phyloP scores from a whole-genome alignment of 2,113 vertebrate species.

The Megaceryle torquata region DNA sequence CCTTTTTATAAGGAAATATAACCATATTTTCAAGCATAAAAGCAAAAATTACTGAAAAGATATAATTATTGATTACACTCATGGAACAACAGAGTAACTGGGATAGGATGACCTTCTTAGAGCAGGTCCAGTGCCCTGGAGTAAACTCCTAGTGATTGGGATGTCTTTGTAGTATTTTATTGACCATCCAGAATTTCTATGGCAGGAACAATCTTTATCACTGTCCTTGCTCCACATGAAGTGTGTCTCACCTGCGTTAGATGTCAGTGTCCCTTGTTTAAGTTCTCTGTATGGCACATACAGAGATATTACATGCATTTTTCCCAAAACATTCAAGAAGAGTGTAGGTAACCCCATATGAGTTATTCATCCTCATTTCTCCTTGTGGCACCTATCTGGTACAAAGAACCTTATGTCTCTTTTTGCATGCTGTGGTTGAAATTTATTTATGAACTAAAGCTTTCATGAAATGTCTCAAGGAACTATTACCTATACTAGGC shows the following conservation, averaged over 20 bases:
- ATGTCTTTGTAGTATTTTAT: neutral
- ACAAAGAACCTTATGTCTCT: neutral
- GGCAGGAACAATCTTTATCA: neutral
- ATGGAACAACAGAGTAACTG: neutral
- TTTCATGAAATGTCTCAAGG: neutral
- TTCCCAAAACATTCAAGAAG: neutral
- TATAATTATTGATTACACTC: neutral
- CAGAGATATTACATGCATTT: neutral
- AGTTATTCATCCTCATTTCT: neutral
- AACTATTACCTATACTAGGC: neutral
- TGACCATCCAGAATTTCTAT: neutral
- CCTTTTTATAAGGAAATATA: neutral
- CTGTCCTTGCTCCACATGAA: neutral
- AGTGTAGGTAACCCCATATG: no score
- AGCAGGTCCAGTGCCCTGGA: neutral
- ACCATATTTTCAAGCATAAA: neutral
- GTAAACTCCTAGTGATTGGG: neutral
- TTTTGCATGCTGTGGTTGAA: neutral
- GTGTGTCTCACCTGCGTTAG: neutral
- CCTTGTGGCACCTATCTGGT: neutral
- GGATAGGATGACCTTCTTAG: neutral
- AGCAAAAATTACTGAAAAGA: neutral
- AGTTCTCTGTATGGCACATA: neutral
- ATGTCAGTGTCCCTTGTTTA: neutral
- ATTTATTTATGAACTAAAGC: neutral